phyloP scores from a whole-genome alignment of 2,113 vertebrate species.

The Rhea pennata region DNA sequence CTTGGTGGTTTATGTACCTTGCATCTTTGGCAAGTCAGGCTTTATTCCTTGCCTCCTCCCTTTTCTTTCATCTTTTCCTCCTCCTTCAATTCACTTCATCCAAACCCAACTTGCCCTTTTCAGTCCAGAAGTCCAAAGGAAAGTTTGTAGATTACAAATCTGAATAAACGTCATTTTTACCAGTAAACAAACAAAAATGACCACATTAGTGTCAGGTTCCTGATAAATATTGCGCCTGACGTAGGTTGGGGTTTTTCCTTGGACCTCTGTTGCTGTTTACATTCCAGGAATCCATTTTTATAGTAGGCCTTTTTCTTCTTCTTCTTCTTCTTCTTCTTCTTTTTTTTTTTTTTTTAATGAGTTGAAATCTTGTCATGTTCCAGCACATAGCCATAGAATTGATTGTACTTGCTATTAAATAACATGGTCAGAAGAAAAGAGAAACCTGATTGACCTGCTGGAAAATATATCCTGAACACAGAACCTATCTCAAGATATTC shows the following conservation, averaged over 20 bases:
- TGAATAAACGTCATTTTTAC: slow-evolving; percentile 67
- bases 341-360: background rate
- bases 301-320: background rate
- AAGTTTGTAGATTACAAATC: slow-evolving; percentile 57
- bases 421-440: background rate
- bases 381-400: background rate
- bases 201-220: slow-evolving; percentile 64
- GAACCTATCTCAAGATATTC: background rate
- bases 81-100: background rate
- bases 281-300: slow-evolving; percentile 52
- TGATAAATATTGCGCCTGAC: slow-evolving; percentile 79
- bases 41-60: slow-evolving; percentile 12
- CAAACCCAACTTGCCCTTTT: slow-evolving; percentile 30
- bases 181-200: slow-evolving; percentile 68
- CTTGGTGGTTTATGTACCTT: background rate
- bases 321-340: background rate
- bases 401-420: slow-evolving; percentile 19
- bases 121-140: slow-evolving; percentile 19
- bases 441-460: background rate
- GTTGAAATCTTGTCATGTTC: background rate
- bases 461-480: background rate
- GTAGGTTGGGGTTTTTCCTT: slow-evolving; percentile 68
- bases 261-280: slow-evolving; percentile 49
- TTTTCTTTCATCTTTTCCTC: slow-evolving; percentile 19
- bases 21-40: background rate